Conservation (phyloP, 2,797 vertebrate genomes). For the Lithobates sylvaticus region DNA sequence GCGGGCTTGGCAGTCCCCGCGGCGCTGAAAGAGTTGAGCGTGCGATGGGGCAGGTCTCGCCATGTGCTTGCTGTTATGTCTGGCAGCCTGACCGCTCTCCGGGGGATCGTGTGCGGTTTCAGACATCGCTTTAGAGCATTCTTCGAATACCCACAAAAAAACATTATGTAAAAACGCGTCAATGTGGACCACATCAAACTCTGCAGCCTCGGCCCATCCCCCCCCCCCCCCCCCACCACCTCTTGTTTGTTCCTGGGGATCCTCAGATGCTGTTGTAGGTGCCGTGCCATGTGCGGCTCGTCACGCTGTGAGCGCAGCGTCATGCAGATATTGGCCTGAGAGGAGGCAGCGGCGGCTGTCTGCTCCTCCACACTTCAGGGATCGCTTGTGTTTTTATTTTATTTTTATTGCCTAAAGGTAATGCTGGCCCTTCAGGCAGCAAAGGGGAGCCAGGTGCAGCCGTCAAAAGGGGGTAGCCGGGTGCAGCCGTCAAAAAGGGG, state of each 20-base stretch:
- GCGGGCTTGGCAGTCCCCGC: too few relatives aligned
- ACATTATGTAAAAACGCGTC: conserved; percentile 81
- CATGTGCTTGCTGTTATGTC: conserved; percentile 77
- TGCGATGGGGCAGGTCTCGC: conserved; percentile 62
- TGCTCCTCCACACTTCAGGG: background rate
- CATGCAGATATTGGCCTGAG: background rate
- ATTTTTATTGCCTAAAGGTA: background rate
- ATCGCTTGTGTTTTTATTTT: background rate
- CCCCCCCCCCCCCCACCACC: background rate
- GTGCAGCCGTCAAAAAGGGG: too few relatives aligned
- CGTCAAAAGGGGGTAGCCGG: too few relatives aligned
- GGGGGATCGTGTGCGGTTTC: conserved; percentile 76
- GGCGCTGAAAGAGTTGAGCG: conserved; percentile 4
- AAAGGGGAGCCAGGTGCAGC: background rate
- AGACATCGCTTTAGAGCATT: conserved; percentile 81
- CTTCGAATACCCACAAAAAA: conserved; percentile 83
- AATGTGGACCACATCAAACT: conserved; percentile 75
- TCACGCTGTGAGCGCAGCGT: background rate
- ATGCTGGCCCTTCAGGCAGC: background rate
- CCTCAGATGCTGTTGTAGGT: conserved; percentile 23
- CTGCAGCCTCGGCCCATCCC: background rate
- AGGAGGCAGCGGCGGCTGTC: background rate
- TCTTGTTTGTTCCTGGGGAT: conserved; percentile 4
- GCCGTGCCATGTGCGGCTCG: background rate
- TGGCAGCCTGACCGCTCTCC: conserved; percentile 70